Evolutionary conservation across 2,113 vertebrate species (phyloP).

Genomic region (Anolis sagrei): DNA sequence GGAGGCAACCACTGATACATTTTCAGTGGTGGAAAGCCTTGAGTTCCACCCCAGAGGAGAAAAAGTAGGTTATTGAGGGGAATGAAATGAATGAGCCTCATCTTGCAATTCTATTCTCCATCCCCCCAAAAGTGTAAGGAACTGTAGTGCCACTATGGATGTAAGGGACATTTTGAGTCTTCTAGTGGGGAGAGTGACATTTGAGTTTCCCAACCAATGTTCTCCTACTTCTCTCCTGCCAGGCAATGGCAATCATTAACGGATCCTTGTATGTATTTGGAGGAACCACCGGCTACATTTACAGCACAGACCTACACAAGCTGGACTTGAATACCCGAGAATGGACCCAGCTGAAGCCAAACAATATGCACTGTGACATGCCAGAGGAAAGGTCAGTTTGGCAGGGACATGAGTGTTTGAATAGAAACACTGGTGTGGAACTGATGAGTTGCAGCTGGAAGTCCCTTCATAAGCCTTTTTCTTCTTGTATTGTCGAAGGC

Average conservation of each 20-base stretch:
- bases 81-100: background rate
- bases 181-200: background rate
- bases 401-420: too few relatives aligned
- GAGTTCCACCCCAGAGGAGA: background rate
- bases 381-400: slow-evolving; percentile 90
- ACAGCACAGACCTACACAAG: slow-evolving; percentile 96
- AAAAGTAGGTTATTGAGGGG: too few relatives aligned
- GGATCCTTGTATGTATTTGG: slow-evolving; percentile 96
- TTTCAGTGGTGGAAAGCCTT: too few relatives aligned
- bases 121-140: background rate
- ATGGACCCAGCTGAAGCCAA: slow-evolving; percentile 95
- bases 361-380: slow-evolving; percentile 91
- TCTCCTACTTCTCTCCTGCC: slow-evolving; percentile 15
- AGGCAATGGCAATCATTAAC: slow-evolving; percentile 99
- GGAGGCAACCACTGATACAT: too few relatives aligned
- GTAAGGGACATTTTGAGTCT: background rate
- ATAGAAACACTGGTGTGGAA: too few relatives aligned
- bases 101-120: too few relatives aligned
- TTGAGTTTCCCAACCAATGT: accelerated
- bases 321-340: slow-evolving; percentile 95
- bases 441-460: background rate
- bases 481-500: background rate
- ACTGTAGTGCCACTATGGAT: background rate
- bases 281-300: slow-evolving; percentile 96
- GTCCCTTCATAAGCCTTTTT: too few relatives aligned